A percentile compares a stretch with the other conserved stretches of the same genome.
Conservation (phyloP, 2,113 vertebrate genomes). For the Daubentonia madagascariensis region DNA sequence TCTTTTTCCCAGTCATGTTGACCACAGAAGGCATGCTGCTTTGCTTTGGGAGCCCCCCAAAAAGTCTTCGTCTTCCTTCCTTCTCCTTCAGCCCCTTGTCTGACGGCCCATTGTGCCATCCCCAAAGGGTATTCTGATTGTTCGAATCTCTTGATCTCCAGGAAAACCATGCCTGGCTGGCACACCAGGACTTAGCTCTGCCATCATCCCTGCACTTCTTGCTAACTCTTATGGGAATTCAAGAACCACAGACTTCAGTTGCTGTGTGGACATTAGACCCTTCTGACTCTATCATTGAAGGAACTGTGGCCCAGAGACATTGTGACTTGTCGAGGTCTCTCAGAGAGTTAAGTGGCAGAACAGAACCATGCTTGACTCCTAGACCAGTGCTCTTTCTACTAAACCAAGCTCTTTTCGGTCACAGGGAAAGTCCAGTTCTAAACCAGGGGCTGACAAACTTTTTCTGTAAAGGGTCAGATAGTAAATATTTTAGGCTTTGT, state of each 20-base stretch:
- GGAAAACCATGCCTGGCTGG: not conserved
- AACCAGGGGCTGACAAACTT: not conserved
- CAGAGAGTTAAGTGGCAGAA: not conserved
- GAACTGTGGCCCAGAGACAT: not conserved
- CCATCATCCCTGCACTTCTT: not conserved
- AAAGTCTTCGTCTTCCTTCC: not conserved
- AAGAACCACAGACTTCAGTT: not conserved
- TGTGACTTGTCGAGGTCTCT: not conserved
- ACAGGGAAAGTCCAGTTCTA: not conserved
- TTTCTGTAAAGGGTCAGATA: not conserved
- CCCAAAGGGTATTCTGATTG: not conserved
- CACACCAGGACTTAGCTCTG: not conserved
- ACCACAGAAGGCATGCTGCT: not conserved
- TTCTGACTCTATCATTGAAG: not conserved
- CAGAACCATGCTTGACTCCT: not conserved
- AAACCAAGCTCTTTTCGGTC: not conserved
- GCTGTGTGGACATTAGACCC: not conserved
- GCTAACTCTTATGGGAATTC: not conserved
- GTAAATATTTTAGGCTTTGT: conserved; percentile 15
- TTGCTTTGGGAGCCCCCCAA: not conserved
- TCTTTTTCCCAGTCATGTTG: not conserved
- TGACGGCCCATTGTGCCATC: not conserved
- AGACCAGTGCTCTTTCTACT: not conserved
- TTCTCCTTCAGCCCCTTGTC: not conserved
- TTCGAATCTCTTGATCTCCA: not conserved